Evolutionary conservation across 1,140 invertebrate species (phyloP).

Genomic region (Eupristina koningsbergeri): DNA sequence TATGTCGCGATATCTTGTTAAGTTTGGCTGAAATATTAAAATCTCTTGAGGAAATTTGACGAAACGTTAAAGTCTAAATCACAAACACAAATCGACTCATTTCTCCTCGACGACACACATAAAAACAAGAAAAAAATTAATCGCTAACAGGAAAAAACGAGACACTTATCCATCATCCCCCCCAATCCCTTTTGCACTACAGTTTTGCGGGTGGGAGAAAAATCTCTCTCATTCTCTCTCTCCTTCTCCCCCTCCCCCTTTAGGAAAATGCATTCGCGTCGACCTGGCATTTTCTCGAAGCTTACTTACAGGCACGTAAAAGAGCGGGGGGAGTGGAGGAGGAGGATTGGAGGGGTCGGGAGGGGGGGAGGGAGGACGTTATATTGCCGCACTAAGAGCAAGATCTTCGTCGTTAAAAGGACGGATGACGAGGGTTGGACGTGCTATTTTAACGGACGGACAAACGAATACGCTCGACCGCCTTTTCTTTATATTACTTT

Average conservation of each 20-base stretch:
- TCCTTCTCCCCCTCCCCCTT: neutral
- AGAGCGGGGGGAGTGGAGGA: neutral
- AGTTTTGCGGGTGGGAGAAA: conserved; percentile 1
- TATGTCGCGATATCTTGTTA: neutral
- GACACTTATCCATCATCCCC: neutral
- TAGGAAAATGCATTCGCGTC: conserved; percentile 24
- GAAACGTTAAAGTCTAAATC: neutral
- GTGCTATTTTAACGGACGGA: conserved; percentile 47
- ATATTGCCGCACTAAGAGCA: conserved; percentile 31
- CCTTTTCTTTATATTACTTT: conserved; percentile 36
- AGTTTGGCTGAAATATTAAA: neutral
- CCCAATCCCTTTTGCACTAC: neutral
- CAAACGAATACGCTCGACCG: conserved; percentile 37
- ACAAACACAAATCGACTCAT: too few relatives aligned
- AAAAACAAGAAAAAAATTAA: conserved; percentile 5
- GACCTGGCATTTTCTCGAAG: conserved; percentile 34
- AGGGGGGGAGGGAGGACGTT: neutral
- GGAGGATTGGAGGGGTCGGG: neutral
- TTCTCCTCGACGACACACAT: neutral
- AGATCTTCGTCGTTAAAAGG: conserved; percentile 42
- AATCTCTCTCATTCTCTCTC: neutral
- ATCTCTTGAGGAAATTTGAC: neutral
- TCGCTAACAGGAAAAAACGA: neutral
- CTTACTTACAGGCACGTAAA: conserved; percentile 30
- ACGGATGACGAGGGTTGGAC: conserved; percentile 48